Evolutionary conservation across 2,113 vertebrate species (phyloP), one percentile per base, ranked within the genome.

Genomic region (Microtus pennsylvanicus): DNA sequence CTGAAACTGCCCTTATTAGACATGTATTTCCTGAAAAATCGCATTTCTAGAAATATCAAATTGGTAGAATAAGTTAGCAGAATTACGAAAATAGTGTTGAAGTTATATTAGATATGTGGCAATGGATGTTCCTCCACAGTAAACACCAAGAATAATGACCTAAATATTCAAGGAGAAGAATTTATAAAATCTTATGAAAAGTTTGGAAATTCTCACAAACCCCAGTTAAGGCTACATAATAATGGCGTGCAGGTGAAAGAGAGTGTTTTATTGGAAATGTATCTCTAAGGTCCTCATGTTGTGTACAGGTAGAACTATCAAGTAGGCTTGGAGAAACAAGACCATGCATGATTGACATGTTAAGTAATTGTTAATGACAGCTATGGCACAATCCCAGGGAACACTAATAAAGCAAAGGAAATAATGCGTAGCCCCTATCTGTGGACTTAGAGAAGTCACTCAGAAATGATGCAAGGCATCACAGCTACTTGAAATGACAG

Each of bases 361-460:
- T 94, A 87, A 93, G 28, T 86, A 38, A 90, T 4, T 63, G 33
- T 30, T 77, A 47, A 77, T 50, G 55, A 92, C n/a, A 94, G 52
- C 52, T 74, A 24, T n/a, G 58, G 63, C 42, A 72, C 1, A 42
- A n/a, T 55, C 77, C n/a, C 7, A 38, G 47, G 38, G 24, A 81
- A 87, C 0, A 69, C 0, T 19, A 65, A n/a, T 28, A 58, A 17
- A 91, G 24, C 61, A 38, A 13, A 83, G 61, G 2, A 65, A 89
- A 94, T 26, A 45, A 69, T 47, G 0, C 0, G 2, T 30, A 80
- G 24, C 12, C 75, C 19, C 11, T 67, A 78, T 21, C 38, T 6
- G 28, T 4, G 2, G 26, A 55, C n/a, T 69, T 74, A 45, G 28
- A 89, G 26, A 77, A 80, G 28, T 65, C 8, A 42, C 8, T 14